Conservation (phyloP, 1,140 invertebrate species). For the Pachyrhynchus sulphureomaculatus region DNA sequence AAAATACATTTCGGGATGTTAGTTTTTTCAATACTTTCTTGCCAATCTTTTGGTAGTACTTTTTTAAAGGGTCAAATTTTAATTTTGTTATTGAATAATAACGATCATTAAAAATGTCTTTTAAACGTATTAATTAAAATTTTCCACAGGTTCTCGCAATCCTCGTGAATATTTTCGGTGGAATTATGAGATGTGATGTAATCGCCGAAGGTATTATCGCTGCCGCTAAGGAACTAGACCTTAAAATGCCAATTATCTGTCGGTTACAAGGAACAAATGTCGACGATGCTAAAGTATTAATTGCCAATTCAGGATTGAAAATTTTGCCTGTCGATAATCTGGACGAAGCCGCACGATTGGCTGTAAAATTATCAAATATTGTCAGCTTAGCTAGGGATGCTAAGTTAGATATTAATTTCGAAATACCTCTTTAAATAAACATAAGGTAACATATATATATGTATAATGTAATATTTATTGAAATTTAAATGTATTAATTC, state of each 20-base stretch:
- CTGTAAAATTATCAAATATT: constrained; percentile 93
- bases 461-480: too few species aligned
- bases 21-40: too few species aligned
- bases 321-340: constrained; percentile 96
- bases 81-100: too few species aligned
- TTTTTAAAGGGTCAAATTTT: too few species aligned
- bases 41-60: too few species aligned
- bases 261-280: constrained; percentile 93
- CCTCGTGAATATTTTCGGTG: constrained; percentile 73
- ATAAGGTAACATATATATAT: too few species aligned
- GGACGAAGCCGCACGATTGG: constrained; percentile 92
- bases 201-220: constrained; percentile 93
- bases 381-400: constrained; percentile 88
- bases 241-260: constrained; percentile 88
- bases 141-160: constrained; percentile 57
- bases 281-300: constrained; percentile 90
- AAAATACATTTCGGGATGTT: too few species aligned
- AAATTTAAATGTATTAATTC: too few species aligned
- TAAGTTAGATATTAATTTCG: constrained; percentile 94
- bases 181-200: constrained; percentile 93
- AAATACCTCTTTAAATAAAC: constrained; percentile 74
- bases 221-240: constrained; percentile 83
- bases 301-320: constrained; percentile 82
- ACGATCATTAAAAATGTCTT: too few species aligned
- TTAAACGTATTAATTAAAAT: too few species aligned